A percentile compares a stretch with the other conserved stretches of the same genome.
phyloP scores from a whole-genome alignment of 2,113 vertebrate species.

The Lasiurus cinereus region DNA sequence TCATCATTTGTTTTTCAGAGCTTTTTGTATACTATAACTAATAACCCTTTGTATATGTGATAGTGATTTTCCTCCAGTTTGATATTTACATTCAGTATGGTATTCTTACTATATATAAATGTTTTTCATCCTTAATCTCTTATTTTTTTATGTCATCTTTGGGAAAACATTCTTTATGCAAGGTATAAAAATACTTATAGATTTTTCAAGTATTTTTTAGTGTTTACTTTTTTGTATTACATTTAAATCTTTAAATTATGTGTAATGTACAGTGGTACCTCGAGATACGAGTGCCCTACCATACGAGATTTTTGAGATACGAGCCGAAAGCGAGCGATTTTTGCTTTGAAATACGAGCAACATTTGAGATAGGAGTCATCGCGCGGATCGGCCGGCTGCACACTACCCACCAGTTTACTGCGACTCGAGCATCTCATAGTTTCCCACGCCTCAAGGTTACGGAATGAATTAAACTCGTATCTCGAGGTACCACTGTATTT shows the following conservation, averaged over 20 bases:
- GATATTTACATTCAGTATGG: conserved; percentile 15
- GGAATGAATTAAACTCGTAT: too few relatives aligned
- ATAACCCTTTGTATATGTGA: neutral
- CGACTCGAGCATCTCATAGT: too few relatives aligned
- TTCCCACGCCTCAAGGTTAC: too few relatives aligned
- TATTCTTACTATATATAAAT: conserved; percentile 16
- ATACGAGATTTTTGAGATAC: too few relatives aligned
- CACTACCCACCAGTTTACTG: too few relatives aligned
- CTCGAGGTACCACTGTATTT: too few relatives aligned
- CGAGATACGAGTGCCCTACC: too few relatives aligned
- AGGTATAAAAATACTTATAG: conserved; percentile 32
- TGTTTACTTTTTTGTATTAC: neutral
- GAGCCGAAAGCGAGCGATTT: too few relatives aligned
- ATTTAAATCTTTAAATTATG: conserved; percentile 31
- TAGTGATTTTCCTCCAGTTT: neutral
- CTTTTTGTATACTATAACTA: conserved; percentile 13
- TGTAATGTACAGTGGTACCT: too few relatives aligned
- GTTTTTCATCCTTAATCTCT: conserved; percentile 15
- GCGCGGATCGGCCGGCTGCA: too few relatives aligned
- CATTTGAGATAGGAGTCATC: too few relatives aligned
- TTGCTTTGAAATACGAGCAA: too few relatives aligned
- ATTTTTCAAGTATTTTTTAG: neutral
- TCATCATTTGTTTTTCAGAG: conserved; percentile 8
- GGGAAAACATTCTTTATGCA: neutral
- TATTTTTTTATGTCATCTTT: conserved; percentile 54